Conservation (phyloP, 2,888 invertebrate genomes). For the Anarsia innoxiella region DNA sequence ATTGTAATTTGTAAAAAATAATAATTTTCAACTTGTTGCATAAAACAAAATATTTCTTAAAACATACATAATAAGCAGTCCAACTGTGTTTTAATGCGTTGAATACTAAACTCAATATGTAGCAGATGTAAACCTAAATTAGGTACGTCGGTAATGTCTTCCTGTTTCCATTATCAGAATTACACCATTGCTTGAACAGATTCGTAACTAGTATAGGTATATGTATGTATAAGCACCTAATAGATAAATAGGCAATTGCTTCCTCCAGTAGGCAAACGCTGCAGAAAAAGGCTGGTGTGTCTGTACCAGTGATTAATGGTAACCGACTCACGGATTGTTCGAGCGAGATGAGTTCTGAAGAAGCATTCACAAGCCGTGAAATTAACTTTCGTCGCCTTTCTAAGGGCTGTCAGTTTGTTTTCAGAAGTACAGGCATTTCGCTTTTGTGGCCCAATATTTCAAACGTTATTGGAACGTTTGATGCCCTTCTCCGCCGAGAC, state of each 20-base stretch:
- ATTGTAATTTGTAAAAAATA: background rate
- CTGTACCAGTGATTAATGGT: slow-evolving; percentile 60
- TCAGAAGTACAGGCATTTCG: slow-evolving; percentile 38
- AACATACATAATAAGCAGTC: no score
- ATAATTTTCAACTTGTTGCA: no score
- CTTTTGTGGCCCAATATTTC: slow-evolving; percentile 37
- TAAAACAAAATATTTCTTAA: no score
- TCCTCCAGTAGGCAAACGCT: background rate
- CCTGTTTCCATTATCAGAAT: no score
- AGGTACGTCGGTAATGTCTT: no score
- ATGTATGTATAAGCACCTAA: no score
- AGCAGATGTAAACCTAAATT: no score
- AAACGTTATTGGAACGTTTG: slow-evolving; percentile 41
- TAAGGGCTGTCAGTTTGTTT: slow-evolving; percentile 57
- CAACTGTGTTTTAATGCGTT: no score
- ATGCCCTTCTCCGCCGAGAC: slow-evolving; percentile 13
- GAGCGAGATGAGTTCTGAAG: slow-evolving; percentile 64
- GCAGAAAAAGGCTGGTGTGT: slow-evolving; percentile 25
- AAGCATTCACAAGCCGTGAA: slow-evolving; percentile 69
- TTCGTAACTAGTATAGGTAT: no score
- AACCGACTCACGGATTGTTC: slow-evolving; percentile 58
- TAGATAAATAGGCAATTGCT: slow-evolving; percentile 9
- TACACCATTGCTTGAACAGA: no score
- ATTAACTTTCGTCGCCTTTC: slow-evolving; percentile 66
- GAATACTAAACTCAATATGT: no score